Evolutionary conservation across 2,888 invertebrate species (phyloP).

Genomic region (Copidosoma aretas): DNA sequence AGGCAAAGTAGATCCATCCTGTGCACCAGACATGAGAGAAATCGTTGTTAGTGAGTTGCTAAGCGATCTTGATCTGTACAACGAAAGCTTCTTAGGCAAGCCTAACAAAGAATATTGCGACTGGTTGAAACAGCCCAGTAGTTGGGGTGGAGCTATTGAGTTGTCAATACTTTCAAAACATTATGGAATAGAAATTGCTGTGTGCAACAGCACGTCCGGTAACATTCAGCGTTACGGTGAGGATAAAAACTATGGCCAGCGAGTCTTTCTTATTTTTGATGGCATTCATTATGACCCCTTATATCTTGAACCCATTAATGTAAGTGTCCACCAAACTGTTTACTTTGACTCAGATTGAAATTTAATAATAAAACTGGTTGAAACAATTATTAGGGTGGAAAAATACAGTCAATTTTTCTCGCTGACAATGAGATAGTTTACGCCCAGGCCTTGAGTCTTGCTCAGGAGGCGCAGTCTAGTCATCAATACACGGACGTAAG

Average conservation of each 20-base stretch:
- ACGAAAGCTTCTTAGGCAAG: conserved; percentile 84
- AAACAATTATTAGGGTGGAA: conserved; percentile 67
- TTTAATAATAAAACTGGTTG: background rate
- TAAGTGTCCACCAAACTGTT: conserved; percentile 62
- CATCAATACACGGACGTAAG: conserved; percentile 90
- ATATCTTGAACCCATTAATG: conserved; percentile 81
- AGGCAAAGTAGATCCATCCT: conserved; percentile 78
- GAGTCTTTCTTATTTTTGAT: conserved; percentile 91
- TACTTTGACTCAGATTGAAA: conserved; percentile 2
- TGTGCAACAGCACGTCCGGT: conserved; percentile 89
- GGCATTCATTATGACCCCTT: conserved; percentile 97
- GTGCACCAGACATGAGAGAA: conserved; percentile 79
- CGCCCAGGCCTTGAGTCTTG: conserved; percentile 82
- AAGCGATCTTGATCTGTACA: conserved; percentile 78
- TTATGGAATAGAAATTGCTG: conserved; percentile 90
- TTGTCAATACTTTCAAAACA: conserved; percentile 85
- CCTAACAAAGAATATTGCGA: conserved; percentile 84
- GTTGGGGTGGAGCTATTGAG: conserved; percentile 98
- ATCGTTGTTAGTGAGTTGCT: conserved; percentile 86
- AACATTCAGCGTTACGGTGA: conserved; percentile 94
- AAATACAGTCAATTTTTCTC: conserved; percentile 82
- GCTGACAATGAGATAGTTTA: conserved; percentile 75
- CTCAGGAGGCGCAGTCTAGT: conserved; percentile 85
- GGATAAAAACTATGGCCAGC: conserved; percentile 81
- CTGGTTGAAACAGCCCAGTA: conserved; percentile 88